Percentiles rank a stretch among this genome's conserved stretches.
Evolutionary conservation across 2,797 vertebrate species (phyloP).

Genomic region (Scarus forsteni): DNA sequence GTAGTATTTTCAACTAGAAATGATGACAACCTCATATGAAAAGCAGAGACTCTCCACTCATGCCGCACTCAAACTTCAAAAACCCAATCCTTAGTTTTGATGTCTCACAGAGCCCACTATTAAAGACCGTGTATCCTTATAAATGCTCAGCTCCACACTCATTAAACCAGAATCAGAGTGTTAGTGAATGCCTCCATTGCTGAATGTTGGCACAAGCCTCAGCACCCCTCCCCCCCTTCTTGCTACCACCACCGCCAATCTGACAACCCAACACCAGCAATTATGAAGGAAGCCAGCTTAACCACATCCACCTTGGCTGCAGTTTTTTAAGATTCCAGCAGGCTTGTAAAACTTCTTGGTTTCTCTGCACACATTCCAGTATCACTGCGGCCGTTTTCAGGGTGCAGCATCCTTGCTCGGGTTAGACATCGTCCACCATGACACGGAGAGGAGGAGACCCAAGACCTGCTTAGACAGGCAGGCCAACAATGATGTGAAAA

Average conservation of each 20-base stretch:
- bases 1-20: constrained; percentile 35
- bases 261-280: constrained; percentile 86
- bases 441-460: constrained; percentile 49
- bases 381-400: constrained; percentile 72
- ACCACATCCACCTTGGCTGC: constrained; percentile 86
- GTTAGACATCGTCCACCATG: constrained; percentile 66
- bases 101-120: constrained; percentile 26
- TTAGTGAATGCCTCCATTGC: constrained; percentile 78
- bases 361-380: constrained; percentile 77
- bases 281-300: constrained; percentile 86
- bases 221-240: constrained; percentile 45
- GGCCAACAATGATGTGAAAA: constrained; percentile 46
- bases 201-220: constrained; percentile 74
- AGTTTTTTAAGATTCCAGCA: constrained; percentile 83
- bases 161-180: constrained; percentile 67
- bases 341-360: constrained; percentile 81
- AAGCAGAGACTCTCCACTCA: constrained; percentile 1
- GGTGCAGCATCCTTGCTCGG: constrained; percentile 63
- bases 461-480: constrained; percentile 35
- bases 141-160: constrained; percentile 58
- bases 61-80: constrained; percentile 31
- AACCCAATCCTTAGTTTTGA: constrained; percentile 21
- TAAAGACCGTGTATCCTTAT: constrained; percentile 46
- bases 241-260: constrained; percentile 75
- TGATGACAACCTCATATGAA: constrained; percentile 24